phyloP scores from a whole-genome alignment of 2,797 vertebrate genomes.

The Tarsius wallacei region DNA sequence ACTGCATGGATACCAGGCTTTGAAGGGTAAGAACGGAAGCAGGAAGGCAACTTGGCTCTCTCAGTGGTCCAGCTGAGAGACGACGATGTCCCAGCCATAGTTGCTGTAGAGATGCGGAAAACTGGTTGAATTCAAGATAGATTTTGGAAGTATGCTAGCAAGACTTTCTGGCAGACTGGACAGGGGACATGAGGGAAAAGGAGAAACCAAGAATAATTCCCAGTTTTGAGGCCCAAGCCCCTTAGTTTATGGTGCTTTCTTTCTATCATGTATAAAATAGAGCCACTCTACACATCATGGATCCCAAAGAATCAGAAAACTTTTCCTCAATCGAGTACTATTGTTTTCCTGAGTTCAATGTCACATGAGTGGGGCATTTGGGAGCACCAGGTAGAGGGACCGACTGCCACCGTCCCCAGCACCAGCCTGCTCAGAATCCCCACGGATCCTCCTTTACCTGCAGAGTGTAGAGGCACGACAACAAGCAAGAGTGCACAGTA shows the following conservation, averaged over 20 bases:
- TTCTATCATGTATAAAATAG: neutral
- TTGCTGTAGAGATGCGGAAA: neutral
- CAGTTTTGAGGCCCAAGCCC: neutral
- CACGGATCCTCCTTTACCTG: neutral
- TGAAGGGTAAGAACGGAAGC: neutral
- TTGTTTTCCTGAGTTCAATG: neutral
- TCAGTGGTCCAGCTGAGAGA: neutral
- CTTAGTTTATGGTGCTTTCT: neutral
- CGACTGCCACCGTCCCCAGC: neutral
- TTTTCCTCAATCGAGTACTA: neutral
- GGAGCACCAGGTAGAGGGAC: neutral
- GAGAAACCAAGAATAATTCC: neutral
- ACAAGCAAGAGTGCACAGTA: neutral
- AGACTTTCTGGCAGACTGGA: neutral
- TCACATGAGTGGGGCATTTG: neutral
- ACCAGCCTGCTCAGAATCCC: neutral
- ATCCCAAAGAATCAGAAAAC: neutral
- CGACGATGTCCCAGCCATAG: neutral
- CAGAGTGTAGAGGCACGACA: neutral
- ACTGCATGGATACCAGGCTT: neutral
- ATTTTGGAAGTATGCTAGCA: neutral
- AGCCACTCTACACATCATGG: neutral
- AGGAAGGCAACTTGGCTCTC: neutral
- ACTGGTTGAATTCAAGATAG: neutral
- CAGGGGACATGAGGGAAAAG: neutral